Evolutionary conservation across 2,888 invertebrate genomes (phyloP), one percentile per base, ranked within the genome.

Genomic region (Meganola albula): DNA sequence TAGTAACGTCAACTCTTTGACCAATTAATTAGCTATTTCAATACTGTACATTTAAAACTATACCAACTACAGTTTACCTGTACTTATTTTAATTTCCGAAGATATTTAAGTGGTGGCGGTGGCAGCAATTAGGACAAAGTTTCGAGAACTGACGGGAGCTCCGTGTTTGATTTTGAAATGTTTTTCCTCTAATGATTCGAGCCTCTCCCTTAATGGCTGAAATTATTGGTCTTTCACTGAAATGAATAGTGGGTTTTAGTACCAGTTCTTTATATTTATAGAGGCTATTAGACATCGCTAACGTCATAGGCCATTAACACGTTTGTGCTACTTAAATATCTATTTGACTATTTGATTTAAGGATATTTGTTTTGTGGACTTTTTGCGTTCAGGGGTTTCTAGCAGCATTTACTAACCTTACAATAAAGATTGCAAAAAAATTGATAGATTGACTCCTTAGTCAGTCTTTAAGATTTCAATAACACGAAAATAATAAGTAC

Each of bases 101-200:
- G 41, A 48, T 59, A 52, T 57, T 63, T 66, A 68, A 63, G 56
- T 56, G 63, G 49, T 46, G 42, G 40, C 43, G 37, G 25, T 29
- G 3, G 20, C 14, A 44, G 55, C 52, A 53, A 54, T 54, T 64
- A 60, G 53, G 46, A 27, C 40, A 49, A 64, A 69, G 49, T 69
- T 75, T 60, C 46, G 38, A 61, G 55, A 57, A 58, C 70, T 67
- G 71, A 70, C 69, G 66, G 68, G 54, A 57, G 51, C 44, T 78
- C 76, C 48, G 56, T 64, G 63, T 80, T 82, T 76, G 71, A 74
- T 79, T 75, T 79, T 73, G 63, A 65, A 72, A 64, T 63, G 73
- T 75, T 77, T 74, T 76, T 66, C 62, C 66, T 53, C 70, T 83
- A 82, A 83, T 78, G 78, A 78, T 74, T 40, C 50, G 40, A 41